Evolutionary conservation across 2,888 invertebrate genomes (phyloP).

Genomic region (Chalcosyrphus nemorum): DNA sequence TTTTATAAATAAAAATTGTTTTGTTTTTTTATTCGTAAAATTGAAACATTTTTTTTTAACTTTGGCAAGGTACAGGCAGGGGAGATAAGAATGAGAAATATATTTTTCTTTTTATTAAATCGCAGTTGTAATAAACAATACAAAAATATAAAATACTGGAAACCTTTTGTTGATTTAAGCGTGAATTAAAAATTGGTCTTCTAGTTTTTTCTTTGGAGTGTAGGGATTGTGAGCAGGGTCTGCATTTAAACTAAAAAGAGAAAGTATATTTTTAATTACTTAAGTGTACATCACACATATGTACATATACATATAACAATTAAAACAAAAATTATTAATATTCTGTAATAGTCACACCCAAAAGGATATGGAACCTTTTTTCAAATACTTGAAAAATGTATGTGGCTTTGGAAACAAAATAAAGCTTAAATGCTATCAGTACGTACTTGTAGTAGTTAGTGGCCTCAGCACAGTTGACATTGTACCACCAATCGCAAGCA

Average conservation of each 20-base stretch:
- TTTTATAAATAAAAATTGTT: background rate
- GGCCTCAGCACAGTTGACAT: constrained; percentile 92
- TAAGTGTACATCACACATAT: too few relatives aligned
- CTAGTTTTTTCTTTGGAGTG: constrained; percentile 87
- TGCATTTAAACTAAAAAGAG: constrained; percentile 86
- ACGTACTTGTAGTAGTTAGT: constrained; percentile 87
- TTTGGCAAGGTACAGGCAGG: background rate
- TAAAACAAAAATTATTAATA: background rate
- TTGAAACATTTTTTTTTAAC: background rate
- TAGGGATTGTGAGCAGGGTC: constrained; percentile 92
- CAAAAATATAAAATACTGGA: background rate
- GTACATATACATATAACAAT: constrained; percentile 81
- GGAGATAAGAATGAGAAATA: background rate
- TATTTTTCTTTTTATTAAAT: background rate
- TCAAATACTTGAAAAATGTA: too few relatives aligned
- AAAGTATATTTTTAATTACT: too few relatives aligned
- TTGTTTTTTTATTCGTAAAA: background rate
- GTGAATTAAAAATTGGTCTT: constrained; percentile 80
- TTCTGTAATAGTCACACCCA: too few relatives aligned
- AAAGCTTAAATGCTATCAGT: too few relatives aligned
- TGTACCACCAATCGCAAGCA: constrained; percentile 96
- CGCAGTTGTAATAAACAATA: background rate
- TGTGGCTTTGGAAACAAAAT: too few relatives aligned
- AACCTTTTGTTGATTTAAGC: constrained; percentile 73
- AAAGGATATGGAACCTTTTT: too few relatives aligned